Evolutionary conservation across 2,888 invertebrate species (phyloP).

Genomic region (Amiota communis): DNA sequence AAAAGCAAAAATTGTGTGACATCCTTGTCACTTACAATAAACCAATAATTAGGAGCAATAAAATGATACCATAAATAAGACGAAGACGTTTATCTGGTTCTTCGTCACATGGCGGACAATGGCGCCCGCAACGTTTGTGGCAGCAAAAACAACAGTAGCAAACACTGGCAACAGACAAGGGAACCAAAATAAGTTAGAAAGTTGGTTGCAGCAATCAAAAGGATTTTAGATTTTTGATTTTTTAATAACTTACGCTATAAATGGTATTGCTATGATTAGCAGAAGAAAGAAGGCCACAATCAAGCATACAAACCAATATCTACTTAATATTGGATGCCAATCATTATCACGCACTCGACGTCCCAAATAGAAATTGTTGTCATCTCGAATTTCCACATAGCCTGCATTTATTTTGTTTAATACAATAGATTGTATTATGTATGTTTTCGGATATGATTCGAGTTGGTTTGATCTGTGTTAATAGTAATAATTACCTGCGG

Average conservation of each 20-base stretch:
- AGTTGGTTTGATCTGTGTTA: too few relatives aligned
- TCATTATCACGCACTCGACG: constrained; percentile 68
- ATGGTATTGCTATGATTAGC: constrained; percentile 83
- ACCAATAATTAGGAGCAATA: constrained; percentile 84
- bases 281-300: constrained; percentile 77
- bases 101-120: constrained; percentile 86
- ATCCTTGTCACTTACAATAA: constrained; percentile 78
- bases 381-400: constrained; percentile 62
- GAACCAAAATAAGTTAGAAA: neutral
- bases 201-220: too few relatives aligned
- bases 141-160: constrained; percentile 84
- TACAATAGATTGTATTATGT: too few relatives aligned
- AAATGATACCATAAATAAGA: constrained; percentile 81
- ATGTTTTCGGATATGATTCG: too few relatives aligned
- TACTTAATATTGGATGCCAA: constrained; percentile 73
- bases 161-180: constrained; percentile 50
- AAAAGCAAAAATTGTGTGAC: neutral
- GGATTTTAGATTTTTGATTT: neutral
- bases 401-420: constrained; percentile 47
- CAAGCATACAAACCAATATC: constrained; percentile 76
- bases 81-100: constrained; percentile 87
- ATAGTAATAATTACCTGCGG: too few relatives aligned
- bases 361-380: constrained; percentile 56
- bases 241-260: constrained; percentile 78
- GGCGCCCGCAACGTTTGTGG: constrained; percentile 86